Evolutionary conservation across 2,113 vertebrate genomes (phyloP).

Genomic region (Syngnathus floridae): DNA sequence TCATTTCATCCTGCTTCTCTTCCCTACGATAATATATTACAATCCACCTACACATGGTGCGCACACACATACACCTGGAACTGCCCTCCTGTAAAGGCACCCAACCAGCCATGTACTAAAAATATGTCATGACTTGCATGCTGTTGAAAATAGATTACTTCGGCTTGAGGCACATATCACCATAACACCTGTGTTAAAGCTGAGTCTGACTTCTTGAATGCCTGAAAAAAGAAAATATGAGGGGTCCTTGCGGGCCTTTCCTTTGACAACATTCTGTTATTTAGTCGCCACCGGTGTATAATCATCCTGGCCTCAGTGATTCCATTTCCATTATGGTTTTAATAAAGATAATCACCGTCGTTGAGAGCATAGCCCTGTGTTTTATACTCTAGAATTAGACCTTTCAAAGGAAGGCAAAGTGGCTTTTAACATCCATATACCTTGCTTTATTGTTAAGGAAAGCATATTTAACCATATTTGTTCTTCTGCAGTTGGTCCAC

Average conservation of each 20-base stretch:
- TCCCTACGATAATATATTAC: constrained; percentile 22
- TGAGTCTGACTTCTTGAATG: constrained; percentile 9
- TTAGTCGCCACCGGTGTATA: constrained; percentile 33
- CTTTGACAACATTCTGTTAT: constrained; percentile 31
- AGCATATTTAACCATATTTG: constrained; percentile 42
- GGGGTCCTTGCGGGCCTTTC: constrained; percentile 6
- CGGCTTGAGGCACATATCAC: constrained; percentile 26
- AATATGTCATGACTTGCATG: constrained; percentile 51
- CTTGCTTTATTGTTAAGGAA: constrained; percentile 46
- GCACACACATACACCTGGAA: constrained; percentile 45
- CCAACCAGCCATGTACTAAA: constrained; percentile 29
- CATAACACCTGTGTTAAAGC: constrained; percentile 34
- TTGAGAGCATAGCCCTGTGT: constrained; percentile 4
- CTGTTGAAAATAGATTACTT: constrained; percentile 32
- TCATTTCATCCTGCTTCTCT: constrained; percentile 40
- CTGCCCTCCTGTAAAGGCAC: constrained; percentile 28
- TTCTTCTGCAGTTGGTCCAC: constrained; percentile 59
- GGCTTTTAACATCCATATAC: constrained; percentile 31
- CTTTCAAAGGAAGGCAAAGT: constrained; percentile 40
- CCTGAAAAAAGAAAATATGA: constrained; percentile 10
- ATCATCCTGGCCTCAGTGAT: constrained; percentile 19
- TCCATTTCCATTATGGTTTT: constrained; percentile 21
- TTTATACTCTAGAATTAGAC: constrained; percentile 32
- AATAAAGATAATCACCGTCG: constrained; percentile 18
- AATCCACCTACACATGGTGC: constrained; percentile 19